These are phyloP conservation scores for Tupaia chinensis DNA, from an alignment of 2,113 vertebrate species.

Conservation along the genomic window DNA sequence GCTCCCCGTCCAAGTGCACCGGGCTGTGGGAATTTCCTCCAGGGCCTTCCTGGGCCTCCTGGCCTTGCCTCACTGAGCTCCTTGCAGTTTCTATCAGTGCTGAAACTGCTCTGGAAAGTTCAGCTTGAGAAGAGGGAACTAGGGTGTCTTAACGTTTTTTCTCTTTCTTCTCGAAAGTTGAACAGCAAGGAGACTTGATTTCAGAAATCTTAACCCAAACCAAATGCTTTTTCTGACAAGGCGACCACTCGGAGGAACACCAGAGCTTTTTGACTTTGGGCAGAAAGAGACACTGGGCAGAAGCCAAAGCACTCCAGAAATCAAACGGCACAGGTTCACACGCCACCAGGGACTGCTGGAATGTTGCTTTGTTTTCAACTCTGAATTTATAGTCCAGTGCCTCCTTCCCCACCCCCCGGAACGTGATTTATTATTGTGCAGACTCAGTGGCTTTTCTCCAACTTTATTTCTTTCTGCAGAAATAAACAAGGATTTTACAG, in stretches of 20 bases:
- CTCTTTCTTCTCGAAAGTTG: conserved; percentile 43
- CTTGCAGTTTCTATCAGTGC: conserved; percentile 79
- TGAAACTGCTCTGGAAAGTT: conserved; percentile 72
- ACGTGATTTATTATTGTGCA: conserved; percentile 69
- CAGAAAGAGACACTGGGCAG: conserved; percentile 20
- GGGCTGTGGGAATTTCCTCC: conserved; percentile 82
- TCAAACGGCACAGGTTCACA: conserved; percentile 68
- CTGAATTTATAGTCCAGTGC: conserved; percentile 50
- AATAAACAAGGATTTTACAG: conserved; percentile 81
- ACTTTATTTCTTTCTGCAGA: conserved; percentile 78
- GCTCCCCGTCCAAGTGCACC: conserved; percentile 67
- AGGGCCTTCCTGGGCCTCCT: conserved; percentile 22
- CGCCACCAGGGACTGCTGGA: conserved; percentile 63
- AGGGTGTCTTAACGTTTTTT: conserved; percentile 61
- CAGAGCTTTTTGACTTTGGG: not conserved
- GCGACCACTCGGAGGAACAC: not conserved
- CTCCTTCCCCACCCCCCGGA: conserved; percentile 24
- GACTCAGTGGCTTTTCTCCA: conserved; percentile 72
- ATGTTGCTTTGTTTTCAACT: conserved; percentile 66
- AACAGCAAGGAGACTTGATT: conserved; percentile 36
- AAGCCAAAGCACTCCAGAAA: conserved; percentile 56
- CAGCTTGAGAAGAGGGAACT: conserved; percentile 77
- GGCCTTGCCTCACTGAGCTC: conserved; percentile 54
- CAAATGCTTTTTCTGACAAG: conserved; percentile 3
- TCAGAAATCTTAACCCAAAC: conserved; percentile 59